Base-by-base conservation (phyloP, 2,888 invertebrate genomes). In the Tribolium freemani region DNA sequence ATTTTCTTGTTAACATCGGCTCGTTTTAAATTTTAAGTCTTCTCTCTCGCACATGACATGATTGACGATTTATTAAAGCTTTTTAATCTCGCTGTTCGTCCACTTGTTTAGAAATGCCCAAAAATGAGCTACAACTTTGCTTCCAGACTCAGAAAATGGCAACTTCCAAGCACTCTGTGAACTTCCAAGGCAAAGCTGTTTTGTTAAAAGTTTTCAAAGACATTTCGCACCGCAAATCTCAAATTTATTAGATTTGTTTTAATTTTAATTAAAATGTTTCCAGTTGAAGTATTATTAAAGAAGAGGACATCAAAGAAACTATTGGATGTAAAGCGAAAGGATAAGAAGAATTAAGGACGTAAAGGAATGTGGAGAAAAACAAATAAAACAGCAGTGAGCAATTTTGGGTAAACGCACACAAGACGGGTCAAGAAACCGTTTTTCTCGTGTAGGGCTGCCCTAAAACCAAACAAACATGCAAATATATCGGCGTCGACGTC, bases 381-480 rank as follows among this genome's bases (percentile, higher is more conserved):
- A 31, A 45, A n/a, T 26, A 26, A 54, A 63, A 50, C n/a, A 30
- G 31, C 50, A 51, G n/a, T 8, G 38, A 54, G 21, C 45, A 54
- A 54, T 66, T 66, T 64, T 13, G 13, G 50, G 10, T 44, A 13
- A 57, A 57, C 2, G 16, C n/a, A 44, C 54, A 30, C 54, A 30
- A 26, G 44, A 26, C 9, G 53, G 66, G 54, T 54, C 54, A 66
- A 66, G 54, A 66, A 50, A 10, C 13, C 51, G 20, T 63, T 54
- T 48, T 64, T 51, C 44, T 48, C n/a, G 16, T n/a, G 16, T n/a
- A 60, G 60, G 45, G 45, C 9, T 26, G 21, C 48, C 46, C 60
- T 60, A 46, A 46, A 60, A 60, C 60, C 30, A 46, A 66, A 46
- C 64, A 54, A 66, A 66, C 54, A 54, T 54, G 54, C 54, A 66